Evolutionary conservation across 2,113 vertebrate genomes (phyloP).

Genomic region (Alces alces): DNA sequence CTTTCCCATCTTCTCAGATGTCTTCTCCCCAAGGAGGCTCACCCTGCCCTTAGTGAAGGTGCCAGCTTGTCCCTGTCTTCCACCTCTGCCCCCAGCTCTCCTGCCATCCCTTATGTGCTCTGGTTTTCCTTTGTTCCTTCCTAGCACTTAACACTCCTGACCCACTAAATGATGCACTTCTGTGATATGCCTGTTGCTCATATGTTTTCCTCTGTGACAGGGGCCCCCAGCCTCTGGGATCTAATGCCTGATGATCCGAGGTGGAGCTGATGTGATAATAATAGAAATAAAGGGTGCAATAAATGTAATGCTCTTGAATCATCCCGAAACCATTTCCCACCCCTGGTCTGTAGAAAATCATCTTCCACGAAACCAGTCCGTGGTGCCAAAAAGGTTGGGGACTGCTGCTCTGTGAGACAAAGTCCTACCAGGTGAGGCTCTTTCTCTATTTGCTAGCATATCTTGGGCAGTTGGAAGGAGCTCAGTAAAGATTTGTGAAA

Average conservation of each 20-base stretch:
- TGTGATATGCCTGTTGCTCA: rapidly evolving
- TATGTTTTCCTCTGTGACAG: not conserved
- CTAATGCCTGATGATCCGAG: not conserved
- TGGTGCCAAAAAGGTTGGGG: not conserved
- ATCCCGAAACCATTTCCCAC: not conserved
- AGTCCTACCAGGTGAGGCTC: too few relatives aligned
- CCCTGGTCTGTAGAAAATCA: not conserved
- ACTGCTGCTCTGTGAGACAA: not conserved
- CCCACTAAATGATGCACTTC: not conserved
- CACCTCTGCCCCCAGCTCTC: not conserved
- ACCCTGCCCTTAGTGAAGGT: not conserved
- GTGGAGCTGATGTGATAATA: not conserved
- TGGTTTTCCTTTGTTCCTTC: not conserved
- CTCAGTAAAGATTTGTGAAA: not conserved
- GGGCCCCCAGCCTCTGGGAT: not conserved
- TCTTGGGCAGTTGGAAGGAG: not conserved
- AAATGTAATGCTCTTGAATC: not conserved
- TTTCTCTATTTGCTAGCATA: not conserved
- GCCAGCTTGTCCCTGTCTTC: rapidly evolving
- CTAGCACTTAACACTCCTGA: not conserved
- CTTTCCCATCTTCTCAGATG: not conserved
- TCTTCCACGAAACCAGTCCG: not conserved
- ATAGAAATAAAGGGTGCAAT: not conserved
- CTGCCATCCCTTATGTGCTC: not conserved
- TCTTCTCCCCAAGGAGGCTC: not conserved